These are phyloP conservation scores for Orycteropus afer DNA, from an alignment of 2,113 vertebrate genomes.

Conservation along the genomic window DNA sequence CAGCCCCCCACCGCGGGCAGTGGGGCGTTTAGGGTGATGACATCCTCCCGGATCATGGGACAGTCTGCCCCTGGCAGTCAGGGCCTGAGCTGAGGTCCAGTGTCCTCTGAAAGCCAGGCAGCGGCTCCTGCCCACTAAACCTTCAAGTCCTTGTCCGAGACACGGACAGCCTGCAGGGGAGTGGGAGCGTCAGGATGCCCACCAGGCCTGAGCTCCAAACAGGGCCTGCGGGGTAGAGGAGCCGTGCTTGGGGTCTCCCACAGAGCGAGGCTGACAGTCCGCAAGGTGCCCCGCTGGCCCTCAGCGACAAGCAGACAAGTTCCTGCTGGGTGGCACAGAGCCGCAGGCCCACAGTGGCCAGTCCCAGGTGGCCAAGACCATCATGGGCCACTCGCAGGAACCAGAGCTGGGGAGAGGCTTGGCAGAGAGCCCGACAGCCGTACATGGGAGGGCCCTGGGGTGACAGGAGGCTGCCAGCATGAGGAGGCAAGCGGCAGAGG, in stretches of 20 bases:
- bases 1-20: too few species aligned
- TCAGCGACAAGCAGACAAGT: too few species aligned
- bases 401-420: not conserved
- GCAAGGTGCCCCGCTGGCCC: too few species aligned
- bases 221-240: not conserved
- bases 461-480: not conserved
- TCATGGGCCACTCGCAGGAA: not conserved
- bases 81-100: not conserved
- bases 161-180: too few species aligned
- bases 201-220: too few species aligned
- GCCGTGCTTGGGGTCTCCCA: not conserved
- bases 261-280: too few species aligned
- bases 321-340: too few species aligned
- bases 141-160: too few species aligned
- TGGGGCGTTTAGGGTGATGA: too few species aligned
- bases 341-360: not conserved
- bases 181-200: too few species aligned
- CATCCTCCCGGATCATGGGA: not conserved
- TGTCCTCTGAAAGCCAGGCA: accelerated
- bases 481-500: not conserved
- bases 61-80: not conserved
- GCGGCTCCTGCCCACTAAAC: too few species aligned
- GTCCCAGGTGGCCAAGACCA: not conserved
- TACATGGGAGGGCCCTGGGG: not conserved
- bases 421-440: not conserved